These are phyloP conservation scores for Chelonia mydas DNA, from an alignment of 2,797 vertebrate genomes.

Conservation along the genomic window DNA sequence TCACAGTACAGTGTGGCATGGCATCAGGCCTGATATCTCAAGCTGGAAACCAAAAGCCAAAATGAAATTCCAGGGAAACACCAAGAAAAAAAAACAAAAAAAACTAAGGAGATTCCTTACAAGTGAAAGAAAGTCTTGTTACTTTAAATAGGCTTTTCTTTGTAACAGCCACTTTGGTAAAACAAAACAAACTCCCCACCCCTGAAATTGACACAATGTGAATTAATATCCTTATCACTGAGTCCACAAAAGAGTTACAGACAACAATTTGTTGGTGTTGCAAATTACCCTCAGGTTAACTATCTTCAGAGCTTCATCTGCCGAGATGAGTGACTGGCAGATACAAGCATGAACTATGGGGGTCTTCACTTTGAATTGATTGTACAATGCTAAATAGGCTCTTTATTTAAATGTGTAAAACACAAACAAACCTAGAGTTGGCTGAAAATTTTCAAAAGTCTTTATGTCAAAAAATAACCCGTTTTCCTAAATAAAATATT, in stretches of 20 bases:
- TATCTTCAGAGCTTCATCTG: background rate
- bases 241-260: background rate
- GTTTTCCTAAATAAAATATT: background rate
- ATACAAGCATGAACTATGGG: no score
- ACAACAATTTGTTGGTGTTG: background rate
- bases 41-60: background rate
- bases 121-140: rapidly evolving
- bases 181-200: background rate
- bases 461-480: no score
- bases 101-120: background rate
- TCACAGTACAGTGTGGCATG: background rate
- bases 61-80: background rate
- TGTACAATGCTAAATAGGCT: rapidly evolving
- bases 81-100: background rate
- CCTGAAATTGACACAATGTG: background rate
- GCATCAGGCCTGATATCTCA: background rate
- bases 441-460: background rate
- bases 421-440: background rate
- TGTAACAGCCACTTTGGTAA: background rate
- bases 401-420: background rate
- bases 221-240: no score
- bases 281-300: background rate
- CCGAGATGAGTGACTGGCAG: no score
- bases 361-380: background rate
- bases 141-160: background rate